Evolutionary conservation across 2,113 vertebrate species (phyloP).

Genomic region (Peucedramus taeniatus): DNA sequence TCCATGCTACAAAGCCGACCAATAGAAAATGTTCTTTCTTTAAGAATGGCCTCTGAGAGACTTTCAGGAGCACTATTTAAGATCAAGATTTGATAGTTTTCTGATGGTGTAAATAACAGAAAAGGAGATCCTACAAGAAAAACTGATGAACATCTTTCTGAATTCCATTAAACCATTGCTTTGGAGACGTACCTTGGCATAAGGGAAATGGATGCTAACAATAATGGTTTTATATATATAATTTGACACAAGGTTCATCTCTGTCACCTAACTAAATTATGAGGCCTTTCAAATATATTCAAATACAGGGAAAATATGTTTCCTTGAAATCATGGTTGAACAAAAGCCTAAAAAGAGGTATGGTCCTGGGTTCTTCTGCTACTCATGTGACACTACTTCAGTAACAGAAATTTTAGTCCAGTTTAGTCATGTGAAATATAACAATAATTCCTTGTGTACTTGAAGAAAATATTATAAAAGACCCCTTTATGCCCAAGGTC

Average conservation of each 20-base stretch:
- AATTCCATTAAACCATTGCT: not conserved
- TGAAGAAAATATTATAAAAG: not conserved
- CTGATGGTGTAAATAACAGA: not conserved
- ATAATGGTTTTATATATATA: not conserved
- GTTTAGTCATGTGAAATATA: not conserved
- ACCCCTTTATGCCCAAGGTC: rapidly evolving
- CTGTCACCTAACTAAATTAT: not conserved
- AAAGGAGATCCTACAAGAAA: not conserved
- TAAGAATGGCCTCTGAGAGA: not conserved
- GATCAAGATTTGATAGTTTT: not conserved
- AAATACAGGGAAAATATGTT: not conserved
- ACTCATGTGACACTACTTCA: not conserved
- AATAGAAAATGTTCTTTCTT: not conserved
- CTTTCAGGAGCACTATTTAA: not conserved
- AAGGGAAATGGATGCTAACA: not conserved
- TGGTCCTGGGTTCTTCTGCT: not conserved
- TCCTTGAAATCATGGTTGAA: not conserved
- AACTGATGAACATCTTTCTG: not conserved
- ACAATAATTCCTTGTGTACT: not conserved
- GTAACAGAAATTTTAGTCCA: not conserved
- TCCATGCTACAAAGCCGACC: not conserved
- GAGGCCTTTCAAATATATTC: not conserved
- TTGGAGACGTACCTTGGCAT: not conserved
- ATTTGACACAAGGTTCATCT: not conserved
- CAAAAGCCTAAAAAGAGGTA: not conserved